Evolutionary conservation across 2,888 invertebrate genomes (phyloP), one percentile per base, ranked within the genome.

Genomic region (Drosophila multiciliata): DNA sequence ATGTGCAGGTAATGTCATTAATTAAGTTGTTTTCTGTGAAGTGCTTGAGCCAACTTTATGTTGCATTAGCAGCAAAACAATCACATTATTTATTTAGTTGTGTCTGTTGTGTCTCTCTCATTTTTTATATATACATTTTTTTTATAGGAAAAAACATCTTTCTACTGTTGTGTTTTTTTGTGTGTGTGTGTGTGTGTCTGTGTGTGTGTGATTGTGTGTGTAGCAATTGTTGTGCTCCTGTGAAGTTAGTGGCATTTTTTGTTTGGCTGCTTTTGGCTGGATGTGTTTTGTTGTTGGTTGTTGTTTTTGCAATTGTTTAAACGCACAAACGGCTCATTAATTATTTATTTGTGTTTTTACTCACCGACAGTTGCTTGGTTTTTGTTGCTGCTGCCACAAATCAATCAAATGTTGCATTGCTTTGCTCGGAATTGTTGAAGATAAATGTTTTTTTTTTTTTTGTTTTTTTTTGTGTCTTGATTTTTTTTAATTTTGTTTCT

Each of bases 321-420:
- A 62, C 60, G 58, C 65, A 72, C 70, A 72, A 42, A 70, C 64
- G 73, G 69, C 75, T 76, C 75, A 86, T 87, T 75, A 82, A 86
- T 80, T 82, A 82, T 80, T 84, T 83, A 86, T 78, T 82, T 78
- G 65, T 72, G 68, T 72, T 61, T 64, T 69, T 83, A 84, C 84
- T 84, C 80, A 84, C 84, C 87, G 64, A 78, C 67, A 74, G 66
- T 76, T 66, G 73, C 42, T 70, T n/a, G 54, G 9, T 29, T 48
- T 40, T 26, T 61, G 42, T 17, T 73, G 69, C 32, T 57, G 58
- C 45, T 69, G 74, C 76, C 83, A 78, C 73, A 85, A 83, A 85
- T 83, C 86, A 86, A 86, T 83, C 83, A 86, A 78, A 81, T 63
- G 63, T 38, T 77, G 60, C 57, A 60, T 48, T 55, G 72, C 61